A percentile compares a stretch with the other conserved stretches of the same genome.
Evolutionary conservation across 92 coral and sea anemone species (phyloP).

Genomic region (Pocillopora meandrina): DNA sequence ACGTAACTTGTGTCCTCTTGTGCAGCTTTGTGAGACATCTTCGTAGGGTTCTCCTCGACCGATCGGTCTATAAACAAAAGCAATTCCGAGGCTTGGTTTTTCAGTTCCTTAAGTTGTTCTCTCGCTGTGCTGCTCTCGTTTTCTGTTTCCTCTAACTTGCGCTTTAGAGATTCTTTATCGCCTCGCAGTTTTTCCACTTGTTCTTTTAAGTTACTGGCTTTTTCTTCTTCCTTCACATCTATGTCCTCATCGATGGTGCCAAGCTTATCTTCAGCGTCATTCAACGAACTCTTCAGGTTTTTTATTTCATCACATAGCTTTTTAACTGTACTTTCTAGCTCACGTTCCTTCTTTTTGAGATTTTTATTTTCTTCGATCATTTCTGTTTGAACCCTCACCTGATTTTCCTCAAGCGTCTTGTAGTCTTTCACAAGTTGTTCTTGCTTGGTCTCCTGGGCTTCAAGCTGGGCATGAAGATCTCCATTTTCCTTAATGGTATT

Average conservation of each 20-base stretch:
- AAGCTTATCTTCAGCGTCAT: constrained; percentile 44
- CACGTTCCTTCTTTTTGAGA: constrained; percentile 12
- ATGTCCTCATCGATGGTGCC: constrained; percentile 31
- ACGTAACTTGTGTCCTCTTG: background rate
- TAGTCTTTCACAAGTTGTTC: constrained; percentile 16
- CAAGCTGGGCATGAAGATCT: constrained; percentile 18
- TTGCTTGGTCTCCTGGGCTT: constrained; percentile 38
- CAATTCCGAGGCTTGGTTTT: constrained; percentile 27
- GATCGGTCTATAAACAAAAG: constrained; percentile 12
- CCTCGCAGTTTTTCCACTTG: constrained; percentile 41
- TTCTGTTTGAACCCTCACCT: constrained; percentile 11
- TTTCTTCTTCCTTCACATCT: constrained; percentile 33
- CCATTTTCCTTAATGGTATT: constrained; percentile 36
- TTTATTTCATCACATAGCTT: constrained; percentile 41
- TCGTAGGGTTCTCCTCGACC: background rate
- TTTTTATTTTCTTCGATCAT: constrained; percentile 22
- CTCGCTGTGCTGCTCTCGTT: constrained; percentile 37
- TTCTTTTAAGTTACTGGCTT: constrained; percentile 35
- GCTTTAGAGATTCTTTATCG: constrained; percentile 33
- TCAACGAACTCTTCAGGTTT: constrained; percentile 36
- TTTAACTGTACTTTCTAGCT: constrained; percentile 24
- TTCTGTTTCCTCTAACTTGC: constrained; percentile 36
- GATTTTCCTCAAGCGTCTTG: constrained; percentile 22
- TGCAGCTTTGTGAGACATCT: constrained; percentile 1
- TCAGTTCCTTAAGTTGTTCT: constrained; percentile 18